Evolutionary conservation across 2,113 vertebrate genomes (phyloP), one percentile per base, ranked within the genome.

Genomic region (Forbesichthys agassizii): DNA sequence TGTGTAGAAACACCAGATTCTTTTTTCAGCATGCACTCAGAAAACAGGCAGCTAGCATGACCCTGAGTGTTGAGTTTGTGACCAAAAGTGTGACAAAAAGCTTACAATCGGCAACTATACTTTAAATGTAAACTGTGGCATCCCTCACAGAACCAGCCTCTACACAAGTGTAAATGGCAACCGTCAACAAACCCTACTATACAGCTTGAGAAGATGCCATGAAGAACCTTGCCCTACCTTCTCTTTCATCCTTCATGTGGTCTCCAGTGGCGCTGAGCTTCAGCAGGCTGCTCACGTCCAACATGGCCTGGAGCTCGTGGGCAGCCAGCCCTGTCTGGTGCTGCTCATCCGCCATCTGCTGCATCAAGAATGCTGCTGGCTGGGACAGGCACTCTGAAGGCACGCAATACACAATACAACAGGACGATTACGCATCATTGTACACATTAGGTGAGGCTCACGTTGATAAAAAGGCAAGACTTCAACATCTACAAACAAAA

Each of bases 231-330:
- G 11, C 3, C 81, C 77, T 83, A 95, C 94, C 94, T 68, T 92
- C 79, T 73, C 90, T 75, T 60, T 94, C 92, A 1, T 95, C 94
- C 88, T 93, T 95, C 81, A 91, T 74, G 47, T 91, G 82, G 55
- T 95, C 95, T 20, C 85, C 94, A 36, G 75, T 56, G 5, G 90
- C 54, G 59, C 81, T 94, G 63, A 92, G 87, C 76, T 92, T 94
- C 58, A 95, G 89, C 78, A 95, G 90, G 81, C 90, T 92, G 81
- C 83, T 90, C 71, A 95, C 82, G 3, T 94, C 95, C 85, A 95
- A 84, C 47, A 93, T 82, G 36, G 92, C 77, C 74, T 93, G 93
- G 69, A 93, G 92, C 59, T 93, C 93, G n/a, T 77, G 75, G 51
- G 68, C 88, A 0, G 11, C 67, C 68, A 89, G 72, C 61, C 68